Evolutionary conservation across 2,797 vertebrate species (phyloP).

Genomic region (Helarctos malayanus): DNA sequence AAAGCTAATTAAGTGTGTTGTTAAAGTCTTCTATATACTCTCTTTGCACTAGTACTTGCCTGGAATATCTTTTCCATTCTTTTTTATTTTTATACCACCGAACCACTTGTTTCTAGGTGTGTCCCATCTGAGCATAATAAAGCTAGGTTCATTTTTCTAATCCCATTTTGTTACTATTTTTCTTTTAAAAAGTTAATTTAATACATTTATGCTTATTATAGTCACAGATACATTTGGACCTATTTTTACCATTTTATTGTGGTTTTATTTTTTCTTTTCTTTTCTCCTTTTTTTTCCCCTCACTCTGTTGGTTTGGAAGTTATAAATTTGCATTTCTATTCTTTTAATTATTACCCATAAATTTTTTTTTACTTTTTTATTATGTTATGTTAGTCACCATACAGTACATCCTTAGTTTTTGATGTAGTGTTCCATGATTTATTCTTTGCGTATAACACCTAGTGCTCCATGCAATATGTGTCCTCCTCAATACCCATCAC

Average conservation of each 20-base stretch:
- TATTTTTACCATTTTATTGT: not conserved
- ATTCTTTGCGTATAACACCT: too few species aligned
- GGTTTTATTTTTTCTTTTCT: not conserved
- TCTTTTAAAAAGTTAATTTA: constrained; percentile 1
- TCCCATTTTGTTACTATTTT: not conserved
- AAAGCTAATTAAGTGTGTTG: constrained; percentile 8
- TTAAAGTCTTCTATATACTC: not conserved
- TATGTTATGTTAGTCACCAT: too few species aligned
- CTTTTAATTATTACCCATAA: not conserved
- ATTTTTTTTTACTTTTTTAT: too few species aligned
- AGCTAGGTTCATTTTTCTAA: not conserved
- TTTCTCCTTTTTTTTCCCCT: not conserved
- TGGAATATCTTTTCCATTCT: constrained; percentile 10
- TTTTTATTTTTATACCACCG: constrained; percentile 4
- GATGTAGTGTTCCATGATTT: too few species aligned
- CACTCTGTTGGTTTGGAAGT: not conserved
- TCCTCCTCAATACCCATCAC: too few species aligned
- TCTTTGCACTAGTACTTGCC: not conserved
- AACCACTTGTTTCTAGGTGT: not conserved
- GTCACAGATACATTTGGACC: not conserved
- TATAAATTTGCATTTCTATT: not conserved
- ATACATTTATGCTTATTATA: not conserved
- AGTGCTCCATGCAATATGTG: too few species aligned
- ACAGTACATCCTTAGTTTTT: too few species aligned
- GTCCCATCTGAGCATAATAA: not conserved